Evolutionary conservation across 1,140 invertebrate genomes (phyloP).

Genomic region (Drosophila burlai): DNA sequence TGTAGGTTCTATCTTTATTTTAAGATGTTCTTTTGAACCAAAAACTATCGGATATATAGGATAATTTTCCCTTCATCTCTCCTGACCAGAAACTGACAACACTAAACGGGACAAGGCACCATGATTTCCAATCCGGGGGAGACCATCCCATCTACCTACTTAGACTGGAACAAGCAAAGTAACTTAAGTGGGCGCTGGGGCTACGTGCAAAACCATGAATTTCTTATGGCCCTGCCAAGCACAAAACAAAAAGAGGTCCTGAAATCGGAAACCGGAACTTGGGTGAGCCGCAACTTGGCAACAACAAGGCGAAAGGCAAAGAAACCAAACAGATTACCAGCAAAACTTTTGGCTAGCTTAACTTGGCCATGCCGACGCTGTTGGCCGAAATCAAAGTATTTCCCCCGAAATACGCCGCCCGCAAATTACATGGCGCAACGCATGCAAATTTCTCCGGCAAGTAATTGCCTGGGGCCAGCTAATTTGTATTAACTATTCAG

Average conservation of each 20-base stretch:
- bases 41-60: not conserved
- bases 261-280: conserved; percentile 78
- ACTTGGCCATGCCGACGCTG: conserved; percentile 47
- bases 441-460: conserved; percentile 57
- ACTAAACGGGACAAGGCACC: conserved; percentile 25
- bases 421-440: conserved; percentile 30
- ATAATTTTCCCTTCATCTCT: not conserved
- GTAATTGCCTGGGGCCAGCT: conserved; percentile 41
- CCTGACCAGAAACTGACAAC: conserved; percentile 5
- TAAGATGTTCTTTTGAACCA: rapidly evolving
- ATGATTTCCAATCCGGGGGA: conserved; percentile 48
- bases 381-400: conserved; percentile 53
- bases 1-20: not conserved
- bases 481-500: conserved; percentile 70
- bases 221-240: conserved; percentile 59
- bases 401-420: not conserved
- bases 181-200: conserved; percentile 65
- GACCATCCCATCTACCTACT: conserved; percentile 46
- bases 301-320: conserved; percentile 46
- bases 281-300: conserved; percentile 64
- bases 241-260: conserved; percentile 67
- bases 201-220: conserved; percentile 79
- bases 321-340: conserved; percentile 70
- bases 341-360: conserved; percentile 65
- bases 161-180: conserved; percentile 69